phyloP scores from a whole-genome alignment of 2,888 invertebrate genomes.

The Bombyx huttoni region DNA sequence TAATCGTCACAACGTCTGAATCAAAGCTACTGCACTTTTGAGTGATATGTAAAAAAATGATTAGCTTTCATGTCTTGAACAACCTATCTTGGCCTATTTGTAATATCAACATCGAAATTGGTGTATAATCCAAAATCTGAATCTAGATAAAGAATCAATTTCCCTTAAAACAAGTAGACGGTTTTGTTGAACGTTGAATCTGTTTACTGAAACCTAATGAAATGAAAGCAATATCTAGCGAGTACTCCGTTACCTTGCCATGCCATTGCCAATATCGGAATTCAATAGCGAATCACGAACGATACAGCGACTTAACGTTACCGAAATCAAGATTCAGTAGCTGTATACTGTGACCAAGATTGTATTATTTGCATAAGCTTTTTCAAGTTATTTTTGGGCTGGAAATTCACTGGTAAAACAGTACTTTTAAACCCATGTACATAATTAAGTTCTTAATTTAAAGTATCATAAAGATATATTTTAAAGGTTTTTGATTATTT shows the following conservation, averaged over 20 bases:
- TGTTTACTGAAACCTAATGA: conserved; percentile 8
- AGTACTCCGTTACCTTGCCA: conserved; percentile 16
- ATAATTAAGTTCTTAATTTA: too few species aligned
- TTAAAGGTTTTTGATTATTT: too few species aligned
- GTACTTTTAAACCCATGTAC: too few species aligned
- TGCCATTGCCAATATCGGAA: conserved; percentile 28
- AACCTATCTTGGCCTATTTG: not conserved
- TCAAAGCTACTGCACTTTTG: too few species aligned
- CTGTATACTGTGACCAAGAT: conserved; percentile 4
- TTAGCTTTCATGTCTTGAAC: too few species aligned
- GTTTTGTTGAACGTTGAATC: conserved; percentile 1
- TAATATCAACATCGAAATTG: not conserved
- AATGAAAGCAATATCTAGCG: conserved; percentile 16
- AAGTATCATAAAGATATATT: too few species aligned
- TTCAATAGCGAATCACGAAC: conserved; percentile 28
- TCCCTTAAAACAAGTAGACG: not conserved
- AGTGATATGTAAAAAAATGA: too few species aligned
- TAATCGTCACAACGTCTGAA: too few species aligned
- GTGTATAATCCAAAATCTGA: not conserved
- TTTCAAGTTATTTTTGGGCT: not conserved
- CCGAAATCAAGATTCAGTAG: conserved; percentile 14
- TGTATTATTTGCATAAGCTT: not conserved
- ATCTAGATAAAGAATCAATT: not conserved
- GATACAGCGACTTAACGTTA: conserved; percentile 16
- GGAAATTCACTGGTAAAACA: too few species aligned